phyloP scores from a whole-genome alignment of 2,888 invertebrate genomes.

The Pharmacophagus antenor region DNA sequence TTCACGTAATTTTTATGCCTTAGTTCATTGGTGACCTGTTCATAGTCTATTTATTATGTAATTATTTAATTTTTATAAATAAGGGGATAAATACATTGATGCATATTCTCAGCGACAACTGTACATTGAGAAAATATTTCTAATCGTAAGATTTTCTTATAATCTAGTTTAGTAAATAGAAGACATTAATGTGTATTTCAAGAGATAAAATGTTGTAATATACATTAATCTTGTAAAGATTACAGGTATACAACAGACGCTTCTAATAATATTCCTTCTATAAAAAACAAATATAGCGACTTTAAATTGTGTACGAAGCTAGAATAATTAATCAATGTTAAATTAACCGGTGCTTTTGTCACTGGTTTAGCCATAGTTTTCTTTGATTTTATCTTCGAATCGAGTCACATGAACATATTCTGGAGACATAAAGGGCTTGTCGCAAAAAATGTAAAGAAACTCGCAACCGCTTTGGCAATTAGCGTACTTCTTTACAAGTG shows the following conservation, averaged over 20 bases:
- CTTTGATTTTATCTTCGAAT: constrained; percentile 25
- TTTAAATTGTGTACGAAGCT: constrained; percentile 18
- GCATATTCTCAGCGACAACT: constrained; percentile 14
- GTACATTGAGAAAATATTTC: background rate
- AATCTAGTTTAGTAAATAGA: background rate
- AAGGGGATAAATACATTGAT: too few species aligned
- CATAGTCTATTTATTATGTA: too few species aligned
- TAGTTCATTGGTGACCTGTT: too few species aligned
- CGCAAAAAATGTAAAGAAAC: constrained; percentile 23
- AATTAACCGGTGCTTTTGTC: constrained; percentile 12
- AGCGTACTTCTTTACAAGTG: constrained; percentile 46
- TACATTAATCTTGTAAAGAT: constrained; percentile 5
- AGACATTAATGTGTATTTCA: background rate
- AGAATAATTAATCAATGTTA: constrained; percentile 27
- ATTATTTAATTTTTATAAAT: too few species aligned
- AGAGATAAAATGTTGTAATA: background rate
- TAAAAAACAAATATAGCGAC: constrained; percentile 17
- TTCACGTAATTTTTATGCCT: constrained; percentile 16
- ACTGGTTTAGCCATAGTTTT: constrained; percentile 12
- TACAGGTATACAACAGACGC: too few species aligned
- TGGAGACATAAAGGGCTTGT: constrained; percentile 28
- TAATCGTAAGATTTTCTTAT: background rate
- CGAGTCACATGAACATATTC: constrained; percentile 17
- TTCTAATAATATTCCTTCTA: constrained; percentile 7
- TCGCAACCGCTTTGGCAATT: constrained; percentile 38